These are phyloP conservation scores for Euschistus heros DNA, from an alignment of 1,140 invertebrate genomes.

Conservation along the genomic window DNA sequence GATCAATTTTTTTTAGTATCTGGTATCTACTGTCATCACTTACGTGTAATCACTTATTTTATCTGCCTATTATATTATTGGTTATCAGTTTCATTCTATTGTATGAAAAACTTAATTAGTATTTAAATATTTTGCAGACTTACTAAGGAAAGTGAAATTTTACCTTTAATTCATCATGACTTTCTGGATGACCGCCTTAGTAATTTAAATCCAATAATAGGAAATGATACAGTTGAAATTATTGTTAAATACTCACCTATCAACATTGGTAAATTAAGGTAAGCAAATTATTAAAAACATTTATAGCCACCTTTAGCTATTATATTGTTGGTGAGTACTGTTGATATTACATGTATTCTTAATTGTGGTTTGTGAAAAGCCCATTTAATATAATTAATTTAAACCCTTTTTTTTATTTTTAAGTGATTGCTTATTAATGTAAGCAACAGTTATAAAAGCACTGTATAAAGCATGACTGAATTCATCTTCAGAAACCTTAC, in stretches of 20 bases:
- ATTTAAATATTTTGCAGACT: constrained; percentile 19
- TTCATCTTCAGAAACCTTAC: no score
- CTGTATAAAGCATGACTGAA: background rate
- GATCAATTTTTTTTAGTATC: background rate
- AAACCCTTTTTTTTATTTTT: background rate
- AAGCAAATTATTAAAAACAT: background rate
- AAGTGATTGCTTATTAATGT: background rate
- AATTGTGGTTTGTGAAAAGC: background rate
- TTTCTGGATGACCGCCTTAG: constrained; percentile 63
- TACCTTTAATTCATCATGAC: constrained; percentile 75
- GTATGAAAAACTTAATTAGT: background rate
- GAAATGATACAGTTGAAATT: constrained; percentile 45
- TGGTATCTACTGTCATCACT: no score
- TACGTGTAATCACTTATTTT: background rate
- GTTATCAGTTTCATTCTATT: background rate
- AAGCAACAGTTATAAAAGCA: background rate
- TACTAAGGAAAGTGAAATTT: constrained; percentile 39
- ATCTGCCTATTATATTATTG: background rate
- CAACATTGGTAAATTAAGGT: constrained; percentile 28
- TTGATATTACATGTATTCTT: background rate
- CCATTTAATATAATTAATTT: background rate
- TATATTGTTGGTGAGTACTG: no score
- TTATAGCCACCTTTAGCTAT: no score
- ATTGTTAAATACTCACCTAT: constrained; percentile 51
- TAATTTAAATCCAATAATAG: constrained; percentile 55